Percentiles rank a stretch among this genome's conserved stretches.
These are phyloP conservation scores for Phania funesta DNA, from an alignment of 2,888 invertebrate genomes.

Conservation along the genomic window DNA sequence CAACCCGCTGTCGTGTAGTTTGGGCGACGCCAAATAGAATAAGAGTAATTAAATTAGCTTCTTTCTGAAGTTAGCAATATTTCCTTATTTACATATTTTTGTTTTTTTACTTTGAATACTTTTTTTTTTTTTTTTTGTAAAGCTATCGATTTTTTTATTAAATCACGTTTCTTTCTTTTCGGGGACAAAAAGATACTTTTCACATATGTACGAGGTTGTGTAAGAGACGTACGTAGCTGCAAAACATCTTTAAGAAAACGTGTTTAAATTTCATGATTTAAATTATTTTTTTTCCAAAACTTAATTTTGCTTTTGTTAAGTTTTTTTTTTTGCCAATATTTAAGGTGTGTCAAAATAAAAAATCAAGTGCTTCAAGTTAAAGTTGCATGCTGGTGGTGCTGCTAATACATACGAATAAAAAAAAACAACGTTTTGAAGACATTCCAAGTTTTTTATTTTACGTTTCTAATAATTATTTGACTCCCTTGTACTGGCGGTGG, in stretches of 20 bases:
- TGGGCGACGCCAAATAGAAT: no score
- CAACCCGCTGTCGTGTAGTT: no score
- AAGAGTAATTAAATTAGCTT: no score
- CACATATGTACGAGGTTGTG: not conserved
- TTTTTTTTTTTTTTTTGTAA: not conserved
- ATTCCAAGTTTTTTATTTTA: constrained; percentile 9
- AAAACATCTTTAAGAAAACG: constrained; percentile 43
- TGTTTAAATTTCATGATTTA: constrained; percentile 53
- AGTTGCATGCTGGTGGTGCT: not conserved
- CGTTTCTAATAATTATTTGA: constrained; percentile 42
- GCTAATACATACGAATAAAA: not conserved
- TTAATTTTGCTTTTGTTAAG: not conserved
- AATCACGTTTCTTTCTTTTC: no score
- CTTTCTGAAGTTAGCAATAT: no score
- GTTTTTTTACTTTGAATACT: no score
- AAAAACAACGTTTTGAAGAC: not conserved
- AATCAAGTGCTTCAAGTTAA: not conserved
- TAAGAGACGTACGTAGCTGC: not conserved
- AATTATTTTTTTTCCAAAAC: constrained; percentile 12
- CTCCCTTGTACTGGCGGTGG: not conserved
- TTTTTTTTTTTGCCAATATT: constrained; percentile 30
- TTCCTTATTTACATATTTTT: no score
- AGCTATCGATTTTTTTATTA: not conserved
- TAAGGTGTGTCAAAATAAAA: constrained; percentile 38
- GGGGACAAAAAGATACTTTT: not conserved